These are phyloP conservation scores for Melanerpes aurifrons DNA, from an alignment of 2,113 vertebrate genomes.

Conservation along the genomic window DNA sequence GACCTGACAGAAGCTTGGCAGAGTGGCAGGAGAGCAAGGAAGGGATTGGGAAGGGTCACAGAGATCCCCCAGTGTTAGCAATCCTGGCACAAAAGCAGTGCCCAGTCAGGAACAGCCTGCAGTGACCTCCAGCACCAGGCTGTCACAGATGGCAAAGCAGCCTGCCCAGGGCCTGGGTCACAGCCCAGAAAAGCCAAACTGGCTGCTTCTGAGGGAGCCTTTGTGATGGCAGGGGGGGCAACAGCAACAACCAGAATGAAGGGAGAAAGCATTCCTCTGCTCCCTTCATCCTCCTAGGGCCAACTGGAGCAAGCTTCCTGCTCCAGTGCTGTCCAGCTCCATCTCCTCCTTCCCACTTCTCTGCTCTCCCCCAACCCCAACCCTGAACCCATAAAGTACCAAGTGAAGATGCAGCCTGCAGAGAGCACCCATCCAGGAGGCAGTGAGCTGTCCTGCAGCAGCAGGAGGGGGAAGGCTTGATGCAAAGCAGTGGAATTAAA, in stretches of 20 bases:
- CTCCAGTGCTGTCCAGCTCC: not conserved
- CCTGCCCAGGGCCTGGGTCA: not conserved
- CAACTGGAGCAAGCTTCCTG: not conserved
- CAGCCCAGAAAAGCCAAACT: not conserved
- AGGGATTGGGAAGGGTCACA: not conserved
- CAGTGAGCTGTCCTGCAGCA: not conserved
- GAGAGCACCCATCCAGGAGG: not conserved
- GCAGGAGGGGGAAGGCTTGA: not conserved
- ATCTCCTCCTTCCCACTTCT: not conserved
- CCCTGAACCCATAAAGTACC: not conserved
- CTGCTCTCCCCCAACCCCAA: not conserved
- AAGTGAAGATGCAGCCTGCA: not conserved
- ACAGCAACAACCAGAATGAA: not conserved
- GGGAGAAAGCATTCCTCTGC: not conserved
- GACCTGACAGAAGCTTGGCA: not conserved
- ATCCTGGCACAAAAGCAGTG: not conserved
- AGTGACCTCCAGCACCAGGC: not conserved
- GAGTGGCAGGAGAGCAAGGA: rapidly evolving
- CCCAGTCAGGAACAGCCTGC: not conserved
- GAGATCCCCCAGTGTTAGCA: not conserved
- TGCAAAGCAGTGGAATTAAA: not conserved
- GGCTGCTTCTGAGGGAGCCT: rapidly evolving
- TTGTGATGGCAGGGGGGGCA: not conserved
- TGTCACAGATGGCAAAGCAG: not conserved
- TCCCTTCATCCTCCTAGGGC: not conserved